Percentiles rank a stretch among this genome's conserved stretches.
Conservation (phyloP, 2,888 invertebrate species). For the Lagria hirta region DNA sequence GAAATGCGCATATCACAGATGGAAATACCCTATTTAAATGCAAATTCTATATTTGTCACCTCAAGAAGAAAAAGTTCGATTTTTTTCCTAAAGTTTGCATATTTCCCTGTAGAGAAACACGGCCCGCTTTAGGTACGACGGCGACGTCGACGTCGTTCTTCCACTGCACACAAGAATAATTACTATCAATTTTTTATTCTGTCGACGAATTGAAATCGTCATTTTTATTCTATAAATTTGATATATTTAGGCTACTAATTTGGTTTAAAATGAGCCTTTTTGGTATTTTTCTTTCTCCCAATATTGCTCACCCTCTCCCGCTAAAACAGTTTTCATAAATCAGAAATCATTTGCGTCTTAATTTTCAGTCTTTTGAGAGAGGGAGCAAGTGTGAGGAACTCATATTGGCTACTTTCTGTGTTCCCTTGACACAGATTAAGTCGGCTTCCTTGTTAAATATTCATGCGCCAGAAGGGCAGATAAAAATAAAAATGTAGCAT, state of each 20-base stretch:
- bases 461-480: constrained; percentile 60
- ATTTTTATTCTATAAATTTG: no score
- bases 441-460: constrained; percentile 60
- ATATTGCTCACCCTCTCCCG: no score
- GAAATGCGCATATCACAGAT: constrained; percentile 58
- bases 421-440: constrained; percentile 63
- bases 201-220: neutral
- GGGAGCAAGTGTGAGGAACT: constrained; percentile 43
- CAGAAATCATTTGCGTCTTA: constrained; percentile 51
- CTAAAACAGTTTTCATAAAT: constrained; percentile 46
- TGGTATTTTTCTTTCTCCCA: no score
- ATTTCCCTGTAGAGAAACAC: constrained; percentile 50
- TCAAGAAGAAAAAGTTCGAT: constrained; percentile 55
- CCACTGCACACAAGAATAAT: constrained; percentile 45
- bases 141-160: constrained; percentile 20
- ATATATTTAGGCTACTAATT: no score
- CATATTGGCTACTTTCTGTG: constrained; percentile 53
- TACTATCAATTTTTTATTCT: constrained; percentile 46
- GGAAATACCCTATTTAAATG: constrained; percentile 70
- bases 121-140: constrained; percentile 23
- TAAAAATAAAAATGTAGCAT: constrained; percentile 58
- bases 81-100: constrained; percentile 51
- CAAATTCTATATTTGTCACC: constrained; percentile 68
- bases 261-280: no score
- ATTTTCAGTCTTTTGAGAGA: constrained; percentile 41